Percentiles rank a stretch among this genome's conserved stretches.
phyloP scores from a whole-genome alignment of 1,140 invertebrate genomes.

The Trichomalopsis sarcophagae region DNA sequence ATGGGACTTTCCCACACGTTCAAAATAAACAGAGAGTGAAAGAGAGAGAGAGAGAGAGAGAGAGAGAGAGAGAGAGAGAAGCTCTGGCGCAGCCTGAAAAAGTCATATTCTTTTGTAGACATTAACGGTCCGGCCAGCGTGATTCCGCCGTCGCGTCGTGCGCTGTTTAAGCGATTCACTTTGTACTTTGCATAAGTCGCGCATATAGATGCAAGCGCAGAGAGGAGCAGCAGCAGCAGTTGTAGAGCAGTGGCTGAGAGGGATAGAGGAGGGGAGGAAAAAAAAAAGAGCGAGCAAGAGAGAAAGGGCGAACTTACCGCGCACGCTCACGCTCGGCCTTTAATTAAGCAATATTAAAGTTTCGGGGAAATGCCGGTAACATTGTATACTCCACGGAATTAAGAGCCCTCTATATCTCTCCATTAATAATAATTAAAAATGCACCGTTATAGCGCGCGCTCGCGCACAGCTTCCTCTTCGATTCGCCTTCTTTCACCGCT shows the following conservation, averaged over 20 bases:
- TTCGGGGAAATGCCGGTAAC: slow-evolving; percentile 38
- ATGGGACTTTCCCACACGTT: slow-evolving; percentile 43
- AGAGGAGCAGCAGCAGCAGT: neutral
- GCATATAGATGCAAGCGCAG: slow-evolving; percentile 47
- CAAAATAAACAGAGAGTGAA: slow-evolving; percentile 25
- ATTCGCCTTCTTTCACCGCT: slow-evolving; percentile 33
- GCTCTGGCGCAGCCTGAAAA: slow-evolving; percentile 10
- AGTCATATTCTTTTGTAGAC: slow-evolving; percentile 41
- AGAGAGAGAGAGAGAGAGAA: neutral
- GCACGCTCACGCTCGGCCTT: slow-evolving; percentile 29
- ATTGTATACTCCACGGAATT: slow-evolving; percentile 41
- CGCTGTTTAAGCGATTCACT: slow-evolving; percentile 52
- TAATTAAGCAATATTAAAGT: slow-evolving; percentile 54
- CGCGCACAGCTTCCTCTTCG: slow-evolving; percentile 34
- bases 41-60: neutral
- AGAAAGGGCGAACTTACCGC: neutral
- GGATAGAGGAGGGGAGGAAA: neutral
- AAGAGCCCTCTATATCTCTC: slow-evolving; percentile 45
- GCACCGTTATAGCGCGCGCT: slow-evolving; percentile 23
- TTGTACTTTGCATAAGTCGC: slow-evolving; percentile 51
- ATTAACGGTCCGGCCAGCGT: slow-evolving; percentile 42
- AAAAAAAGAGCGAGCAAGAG: neutral
- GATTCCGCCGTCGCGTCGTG: slow-evolving; percentile 42
- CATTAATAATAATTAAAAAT: slow-evolving; percentile 54
- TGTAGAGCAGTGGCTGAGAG: neutral